These are phyloP conservation scores for Cairina moschata DNA, from an alignment of 2,113 vertebrate genomes.

Conservation along the genomic window DNA sequence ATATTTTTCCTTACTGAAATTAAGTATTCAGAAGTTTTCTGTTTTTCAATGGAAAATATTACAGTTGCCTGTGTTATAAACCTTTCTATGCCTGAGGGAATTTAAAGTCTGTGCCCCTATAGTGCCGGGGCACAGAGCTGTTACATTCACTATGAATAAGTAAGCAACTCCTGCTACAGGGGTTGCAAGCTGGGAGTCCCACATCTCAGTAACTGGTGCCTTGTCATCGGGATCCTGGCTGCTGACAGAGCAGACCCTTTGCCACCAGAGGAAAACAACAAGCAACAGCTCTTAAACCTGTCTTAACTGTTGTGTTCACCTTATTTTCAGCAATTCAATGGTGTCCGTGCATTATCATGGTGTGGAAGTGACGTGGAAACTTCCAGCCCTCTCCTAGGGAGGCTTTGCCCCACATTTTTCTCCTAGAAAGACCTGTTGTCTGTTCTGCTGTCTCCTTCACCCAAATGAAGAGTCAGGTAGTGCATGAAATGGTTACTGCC, in stretches of 20 bases:
- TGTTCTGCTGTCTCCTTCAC: neutral
- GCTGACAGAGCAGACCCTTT: neutral
- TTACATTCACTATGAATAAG: neutral
- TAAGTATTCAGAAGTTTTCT: neutral
- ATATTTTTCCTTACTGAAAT: neutral
- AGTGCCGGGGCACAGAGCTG: neutral
- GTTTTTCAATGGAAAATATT: neutral
- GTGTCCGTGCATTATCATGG: rapidly evolving
- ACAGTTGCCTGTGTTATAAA: neutral
- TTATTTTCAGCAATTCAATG: neutral
- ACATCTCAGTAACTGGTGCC: neutral
- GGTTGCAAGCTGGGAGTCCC: neutral
- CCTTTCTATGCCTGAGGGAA: neutral
- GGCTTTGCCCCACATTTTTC: neutral
- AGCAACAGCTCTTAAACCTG: neutral
- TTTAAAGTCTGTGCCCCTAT: neutral
- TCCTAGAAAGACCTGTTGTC: neutral
- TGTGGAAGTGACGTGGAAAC: neutral
- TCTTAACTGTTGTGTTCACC: rapidly evolving
- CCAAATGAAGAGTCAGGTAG: neutral
- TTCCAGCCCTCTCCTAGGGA: neutral
- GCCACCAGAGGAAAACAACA: neutral
- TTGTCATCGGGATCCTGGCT: neutral
- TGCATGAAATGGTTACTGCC: rapidly evolving
- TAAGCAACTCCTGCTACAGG: neutral